These are phyloP conservation scores for Cremastobaeus sp. DNA, from an alignment of 2,888 invertebrate genomes.

Conservation along the genomic window DNA sequence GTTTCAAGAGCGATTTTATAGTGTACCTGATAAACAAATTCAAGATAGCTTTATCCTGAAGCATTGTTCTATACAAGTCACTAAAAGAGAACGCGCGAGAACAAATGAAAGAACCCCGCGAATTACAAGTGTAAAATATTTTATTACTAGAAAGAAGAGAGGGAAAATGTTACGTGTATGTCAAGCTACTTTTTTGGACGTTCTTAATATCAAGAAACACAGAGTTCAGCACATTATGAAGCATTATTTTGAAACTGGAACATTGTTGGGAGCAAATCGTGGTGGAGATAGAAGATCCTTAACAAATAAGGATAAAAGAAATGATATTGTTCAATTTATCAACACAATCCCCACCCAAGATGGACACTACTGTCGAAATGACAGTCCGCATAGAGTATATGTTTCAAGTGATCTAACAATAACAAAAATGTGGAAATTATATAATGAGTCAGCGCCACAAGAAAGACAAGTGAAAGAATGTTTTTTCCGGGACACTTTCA, in stretches of 20 bases:
- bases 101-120: too few relatives aligned
- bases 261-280: background rate
- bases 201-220: background rate
- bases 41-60: slow-evolving; percentile 23
- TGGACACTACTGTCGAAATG: slow-evolving; percentile 14
- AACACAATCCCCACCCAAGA: background rate
- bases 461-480: slow-evolving; percentile 15
- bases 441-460: slow-evolving; percentile 1
- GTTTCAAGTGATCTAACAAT: slow-evolving; percentile 15
- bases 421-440: slow-evolving; percentile 13
- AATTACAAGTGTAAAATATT: background rate
- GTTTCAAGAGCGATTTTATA: slow-evolving; percentile 9
- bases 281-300: slow-evolving; percentile 8
- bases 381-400: slow-evolving; percentile 5
- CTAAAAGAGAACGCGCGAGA: too few relatives aligned
- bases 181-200: background rate
- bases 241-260: slow-evolving; percentile 10
- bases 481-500: slow-evolving; percentile 19
- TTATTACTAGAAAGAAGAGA: background rate
- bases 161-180: slow-evolving; percentile 5
- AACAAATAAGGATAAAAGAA: background rate
- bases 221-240: slow-evolving; percentile 3
- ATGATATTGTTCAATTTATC: slow-evolving; percentile 10
- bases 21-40: background rate
- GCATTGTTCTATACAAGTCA: background rate